Evolutionary conservation across 2,113 vertebrate species (phyloP), one percentile per base, ranked within the genome.

Genomic region (Seriola dumerili): DNA sequence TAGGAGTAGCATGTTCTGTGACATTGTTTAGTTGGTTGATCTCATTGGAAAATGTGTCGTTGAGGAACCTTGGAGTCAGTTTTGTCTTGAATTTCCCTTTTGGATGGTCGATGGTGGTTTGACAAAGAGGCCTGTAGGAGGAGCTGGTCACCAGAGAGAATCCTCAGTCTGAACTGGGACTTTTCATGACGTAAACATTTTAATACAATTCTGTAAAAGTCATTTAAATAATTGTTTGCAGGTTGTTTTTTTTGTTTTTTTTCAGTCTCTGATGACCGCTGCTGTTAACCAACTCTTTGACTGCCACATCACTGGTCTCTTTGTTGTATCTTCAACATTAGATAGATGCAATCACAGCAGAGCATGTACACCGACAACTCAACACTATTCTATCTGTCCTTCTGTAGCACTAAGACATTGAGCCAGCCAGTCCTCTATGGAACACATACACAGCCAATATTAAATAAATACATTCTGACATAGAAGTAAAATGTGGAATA

Each of bases 1-100:
- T 19, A 62, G 1, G 0, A 36, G 21, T 29, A 21, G 11, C 17
- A 16, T 13, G 44, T 19, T 57, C 8, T 57, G 23, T 34, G 40
- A 32, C 19, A n/a, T 4, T 40, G 52, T 25, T 36, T 14, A 8
- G 36, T 12, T 8, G 10, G 9, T 8, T 57, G 23, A 63, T 23
- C 9, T 73, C n/a, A 34, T 61, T 57, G 38, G 55, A 55, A 34
- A 69, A 58, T 0, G 8, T 54, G 50, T 11, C 21, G 32, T 9
- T 10, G 19, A 67, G 16, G 10, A 57, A 59, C 74, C 46, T 54
- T 3, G 69, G 57, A 64, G 58, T 78, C 74, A 68, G 6, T 54
- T 75, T 72, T 59, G 21, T 3, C 38, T 29, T 21, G n/a, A 46
- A 72, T 80, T 74, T 48, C 59, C 19, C 50, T 59, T 63, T 25